Conservation (phyloP, 2,797 vertebrate species). For the Smutsia gigantea region DNA sequence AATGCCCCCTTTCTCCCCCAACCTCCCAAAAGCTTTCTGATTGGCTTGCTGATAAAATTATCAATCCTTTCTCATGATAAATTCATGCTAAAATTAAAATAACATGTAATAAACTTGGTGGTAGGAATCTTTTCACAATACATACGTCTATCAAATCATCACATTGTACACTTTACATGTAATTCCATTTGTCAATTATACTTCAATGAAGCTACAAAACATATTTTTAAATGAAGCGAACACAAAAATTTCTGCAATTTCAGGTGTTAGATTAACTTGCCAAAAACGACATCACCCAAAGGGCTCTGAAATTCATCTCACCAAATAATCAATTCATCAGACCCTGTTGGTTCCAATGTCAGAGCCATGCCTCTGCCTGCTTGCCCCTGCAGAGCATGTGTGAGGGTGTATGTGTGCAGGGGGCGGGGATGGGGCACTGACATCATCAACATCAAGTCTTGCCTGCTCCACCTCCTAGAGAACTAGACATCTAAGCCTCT, state of each 20-base stretch:
- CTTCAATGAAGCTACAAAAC: neutral
- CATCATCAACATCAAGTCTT: neutral
- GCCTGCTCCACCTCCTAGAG: neutral
- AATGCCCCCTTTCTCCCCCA: neutral
- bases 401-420: too few relatives aligned
- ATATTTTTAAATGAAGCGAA: neutral
- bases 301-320: slow-evolving; percentile 44
- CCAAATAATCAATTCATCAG: slow-evolving; percentile 23
- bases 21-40: too few relatives aligned
- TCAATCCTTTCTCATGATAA: neutral
- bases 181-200: neutral
- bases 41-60: slow-evolving; percentile 20
- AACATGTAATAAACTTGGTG: neutral
- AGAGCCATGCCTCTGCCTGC: neutral
- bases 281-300: neutral
- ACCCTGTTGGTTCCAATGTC: neutral
- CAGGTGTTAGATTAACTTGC: slow-evolving; percentile 15
- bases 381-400: neutral
- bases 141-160: neutral
- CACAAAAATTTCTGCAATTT: neutral
- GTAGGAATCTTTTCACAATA: neutral
- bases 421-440: neutral
- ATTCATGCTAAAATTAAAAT: neutral
- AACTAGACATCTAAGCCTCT: neutral
- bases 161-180: neutral